Evolutionary conservation across 2,888 invertebrate genomes (phyloP), one percentile per base, ranked within the genome.

Genomic region (Holacanthella duospinosa): DNA sequence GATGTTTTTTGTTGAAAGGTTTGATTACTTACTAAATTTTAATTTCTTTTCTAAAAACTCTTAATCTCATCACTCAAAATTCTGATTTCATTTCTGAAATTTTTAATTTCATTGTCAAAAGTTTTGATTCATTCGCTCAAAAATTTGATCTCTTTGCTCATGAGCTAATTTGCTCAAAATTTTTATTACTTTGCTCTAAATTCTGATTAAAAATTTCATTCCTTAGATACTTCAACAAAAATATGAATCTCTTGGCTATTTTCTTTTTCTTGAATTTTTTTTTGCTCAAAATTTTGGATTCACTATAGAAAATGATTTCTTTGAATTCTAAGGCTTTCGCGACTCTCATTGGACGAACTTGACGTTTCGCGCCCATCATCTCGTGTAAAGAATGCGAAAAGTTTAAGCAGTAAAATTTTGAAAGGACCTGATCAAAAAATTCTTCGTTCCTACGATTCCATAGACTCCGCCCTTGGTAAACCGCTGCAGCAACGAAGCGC

Each of bases 301-400:
- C 29, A 26, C 60, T 29, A 56, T 29, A 2, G 27, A 56, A 58
- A 27, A n/a, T 36, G 24, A 59, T 25, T 29, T 58, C 29, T n/a
- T n/a, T n/a, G n/a, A n/a, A n/a, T 29, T 29, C 57, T 12, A 24
- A 67, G 68, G 2, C 60, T 70, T n/a, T 68, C 68, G 1, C 64
- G 68, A 62, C 66, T 70, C 29, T 66, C 66, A 16, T 58, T 70
- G 25, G 70, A 70, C 36, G 70, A 68, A 36, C 53, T 62, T 19
- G 70, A 67, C 1, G 67, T 65, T 27, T 43, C 60, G 28, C 36
- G 62, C n/a, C 60, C 62, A 1, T 55, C 21, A 24, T 62, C 62
- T n/a, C 19, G 29, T 3, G 27, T 26, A 36, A 36, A 36, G 16
- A 36, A 36, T 6, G 36, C 6, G 16, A 6, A 16, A 9, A 16